Evolutionary conservation across 2,113 vertebrate species (phyloP), one percentile per base, ranked within the genome.

Genomic region (Alligator sinensis): DNA sequence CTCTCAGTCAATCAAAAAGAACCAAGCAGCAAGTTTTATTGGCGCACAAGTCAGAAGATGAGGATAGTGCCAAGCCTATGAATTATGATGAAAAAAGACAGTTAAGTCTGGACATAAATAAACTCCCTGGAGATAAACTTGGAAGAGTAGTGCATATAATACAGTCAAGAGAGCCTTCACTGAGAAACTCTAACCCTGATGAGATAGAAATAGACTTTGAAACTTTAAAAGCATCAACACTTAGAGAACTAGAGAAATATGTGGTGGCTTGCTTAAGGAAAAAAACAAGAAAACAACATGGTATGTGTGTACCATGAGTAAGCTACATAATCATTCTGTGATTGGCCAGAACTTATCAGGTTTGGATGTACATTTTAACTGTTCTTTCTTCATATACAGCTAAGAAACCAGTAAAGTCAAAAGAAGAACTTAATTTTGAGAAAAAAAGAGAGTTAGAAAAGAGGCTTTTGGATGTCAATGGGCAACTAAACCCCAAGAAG

Each of bases 141-240:
- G 97, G 97, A 27, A 98, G 98, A 89, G 68, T 99, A 64, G 98
- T 99, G 89, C 96, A 96, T 38, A 98, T 99, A 95, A 98, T 99
- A 96, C 98, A 99, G 82, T 97, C 97, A 88, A 97, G 98, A 91
- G 99, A 99, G 93, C 96, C 98, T 16, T 97, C 96, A 22, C 82
- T 99, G 87, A 98, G 90, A 62, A 95, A 97, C 81, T 98, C 98
- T 21, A 96, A 96, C 93, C 98, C 97, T 11, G 97, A 98, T 62
- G 98, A 99, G 82, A 97, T 99, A 58, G 99, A 99, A 96, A 98
- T 99, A 77, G 99, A 99, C 96, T 98, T 99, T 94, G 99, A 99
- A 96, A 97, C 96, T n/a, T 98, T 99, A 81, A 99, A 99, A 97
- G 92, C 98, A 70, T 98, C 99, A 72, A 99, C 99, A 1, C 97